These are phyloP conservation scores for Neopelma chrysocephalum DNA, from an alignment of 2,797 vertebrate genomes.

Conservation along the genomic window DNA sequence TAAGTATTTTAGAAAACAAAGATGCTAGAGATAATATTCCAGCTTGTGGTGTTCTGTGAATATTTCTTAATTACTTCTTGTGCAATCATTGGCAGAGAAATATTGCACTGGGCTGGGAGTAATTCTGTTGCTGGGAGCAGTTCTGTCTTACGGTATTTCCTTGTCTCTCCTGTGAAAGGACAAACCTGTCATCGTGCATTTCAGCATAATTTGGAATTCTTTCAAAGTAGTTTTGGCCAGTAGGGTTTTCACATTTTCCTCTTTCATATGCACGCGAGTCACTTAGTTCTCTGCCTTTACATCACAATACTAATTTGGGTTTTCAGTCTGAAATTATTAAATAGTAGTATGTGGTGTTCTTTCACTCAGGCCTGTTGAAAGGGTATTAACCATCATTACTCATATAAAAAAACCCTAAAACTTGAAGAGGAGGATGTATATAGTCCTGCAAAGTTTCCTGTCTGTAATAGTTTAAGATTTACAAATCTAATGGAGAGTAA, in stretches of 20 bases:
- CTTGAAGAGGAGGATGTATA: background rate
- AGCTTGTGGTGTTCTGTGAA: background rate
- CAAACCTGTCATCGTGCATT: background rate
- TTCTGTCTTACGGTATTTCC: background rate
- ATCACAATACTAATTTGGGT: background rate
- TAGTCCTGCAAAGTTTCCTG: background rate
- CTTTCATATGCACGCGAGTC: background rate
- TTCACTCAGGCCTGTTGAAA: background rate
- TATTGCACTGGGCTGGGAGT: background rate
- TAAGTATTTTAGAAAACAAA: constrained; percentile 2
- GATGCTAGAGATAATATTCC: background rate
- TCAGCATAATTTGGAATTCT: background rate
- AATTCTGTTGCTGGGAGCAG: background rate
- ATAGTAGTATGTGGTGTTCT: background rate
- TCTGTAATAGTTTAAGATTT: background rate
- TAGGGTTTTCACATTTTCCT: background rate
- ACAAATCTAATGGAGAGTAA: background rate
- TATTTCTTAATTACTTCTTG: background rate
- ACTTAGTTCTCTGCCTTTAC: background rate
- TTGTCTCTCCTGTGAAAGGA: background rate
- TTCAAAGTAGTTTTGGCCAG: background rate
- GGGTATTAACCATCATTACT: background rate
- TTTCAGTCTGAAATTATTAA: background rate
- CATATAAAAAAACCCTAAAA: background rate
- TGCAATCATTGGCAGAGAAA: background rate